Evolutionary conservation across 2,797 vertebrate genomes (phyloP), one percentile per base, ranked within the genome.

Genomic region (Amazonetta brasiliensis): DNA sequence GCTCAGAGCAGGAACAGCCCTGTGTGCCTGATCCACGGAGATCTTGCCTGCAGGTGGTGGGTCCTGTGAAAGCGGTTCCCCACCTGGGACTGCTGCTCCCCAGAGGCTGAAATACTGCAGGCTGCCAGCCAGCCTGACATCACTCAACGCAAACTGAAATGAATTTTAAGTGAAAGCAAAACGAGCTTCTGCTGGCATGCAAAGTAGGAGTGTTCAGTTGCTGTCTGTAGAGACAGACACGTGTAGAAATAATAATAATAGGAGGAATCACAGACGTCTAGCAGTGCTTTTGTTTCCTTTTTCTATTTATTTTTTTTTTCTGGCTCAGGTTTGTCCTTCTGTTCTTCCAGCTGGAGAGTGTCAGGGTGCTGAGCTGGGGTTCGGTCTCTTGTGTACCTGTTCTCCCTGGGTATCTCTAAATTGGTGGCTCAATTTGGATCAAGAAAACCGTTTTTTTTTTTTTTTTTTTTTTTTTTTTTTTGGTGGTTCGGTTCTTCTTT

Each of bases 141-240:
- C 56, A 43, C n/a, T 50, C 63, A 11, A 52, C 46, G 79, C 84
- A 89, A 84, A 92, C 30, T 41, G 87, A 94, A 92, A 91, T 26
- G n/a, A 84, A 74, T 68, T 90, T 87, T 63, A 87, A 87, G 44
- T 63, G 84, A 84, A 82, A 75, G 39, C 63, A 90, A 79, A 92
- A 31, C 28, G 78, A 91, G 90, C 90, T 85, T 31, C 22, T 46
- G 76, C 50, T 31, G 52, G 67, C 67, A 91, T 87, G 84, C 84
- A 94, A 95, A 92, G 39, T 23, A 44, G 48, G 80, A 83, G 17
- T 0, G 2, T 71, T 92, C 52, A 33, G 64, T 80, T 77, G n/a
- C 56, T 91, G 21, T 43, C 56, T 39, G 17, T 33, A 71, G 72
- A 91, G 68, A 46, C 46, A 94, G 80, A 48, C 76, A 58, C 41